Conservation (phyloP, 2,113 vertebrate genomes). For the Erythrocercus mccallii region DNA sequence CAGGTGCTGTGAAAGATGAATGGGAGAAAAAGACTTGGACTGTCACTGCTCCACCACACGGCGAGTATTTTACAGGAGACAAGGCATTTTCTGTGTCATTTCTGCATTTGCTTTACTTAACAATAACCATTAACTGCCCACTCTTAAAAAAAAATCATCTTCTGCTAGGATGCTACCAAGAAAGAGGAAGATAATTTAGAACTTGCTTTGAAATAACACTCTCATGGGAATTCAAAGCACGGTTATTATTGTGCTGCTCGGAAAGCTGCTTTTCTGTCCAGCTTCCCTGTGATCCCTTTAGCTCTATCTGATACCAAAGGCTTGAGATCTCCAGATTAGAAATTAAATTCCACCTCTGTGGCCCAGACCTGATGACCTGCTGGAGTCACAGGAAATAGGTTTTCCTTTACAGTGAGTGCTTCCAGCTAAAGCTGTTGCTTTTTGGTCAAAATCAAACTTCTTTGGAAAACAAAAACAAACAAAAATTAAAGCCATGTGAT, state of each 20-base stretch:
- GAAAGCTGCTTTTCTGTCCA: slow-evolving; percentile 27
- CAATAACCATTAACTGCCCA: background rate
- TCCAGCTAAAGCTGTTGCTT: background rate
- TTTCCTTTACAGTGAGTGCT: background rate
- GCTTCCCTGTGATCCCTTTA: slow-evolving; percentile 20
- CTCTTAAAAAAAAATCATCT: background rate
- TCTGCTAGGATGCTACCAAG: background rate
- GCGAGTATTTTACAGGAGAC: background rate
- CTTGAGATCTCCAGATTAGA: slow-evolving; percentile 31
- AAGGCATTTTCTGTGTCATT: background rate
- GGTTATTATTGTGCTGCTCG: background rate
- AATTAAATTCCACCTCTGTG: slow-evolving; percentile 26
- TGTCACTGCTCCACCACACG: background rate
- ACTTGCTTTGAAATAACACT: background rate
- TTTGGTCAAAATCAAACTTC: background rate
- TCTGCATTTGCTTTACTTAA: background rate
- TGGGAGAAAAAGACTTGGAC: background rate
- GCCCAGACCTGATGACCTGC: background rate
- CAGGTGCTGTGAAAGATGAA: background rate
- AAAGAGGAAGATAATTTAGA: background rate
- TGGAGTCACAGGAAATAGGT: background rate
- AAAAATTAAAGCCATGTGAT: background rate
- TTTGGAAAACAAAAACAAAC: background rate
- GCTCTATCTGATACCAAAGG: background rate
- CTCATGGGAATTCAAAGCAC: background rate